Evolutionary conservation across 2,888 invertebrate genomes (phyloP).

Genomic region (Xylocampa areola): DNA sequence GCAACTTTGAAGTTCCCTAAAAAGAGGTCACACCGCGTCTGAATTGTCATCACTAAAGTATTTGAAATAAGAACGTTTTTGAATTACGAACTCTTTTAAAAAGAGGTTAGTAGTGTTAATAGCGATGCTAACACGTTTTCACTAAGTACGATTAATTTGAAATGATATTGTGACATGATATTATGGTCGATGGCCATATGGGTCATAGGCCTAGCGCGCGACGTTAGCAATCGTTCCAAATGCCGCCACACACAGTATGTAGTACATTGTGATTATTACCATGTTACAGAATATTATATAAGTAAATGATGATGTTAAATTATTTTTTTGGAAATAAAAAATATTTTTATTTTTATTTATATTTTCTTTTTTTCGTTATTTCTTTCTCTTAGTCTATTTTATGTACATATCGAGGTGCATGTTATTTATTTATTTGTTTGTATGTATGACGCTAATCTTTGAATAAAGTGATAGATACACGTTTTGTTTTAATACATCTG

Average conservation of each 20-base stretch:
- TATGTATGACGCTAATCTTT: constrained; percentile 53
- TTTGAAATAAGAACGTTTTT: neutral
- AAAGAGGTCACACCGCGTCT: too few species aligned
- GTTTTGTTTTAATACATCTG: constrained; percentile 41
- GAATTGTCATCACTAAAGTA: neutral
- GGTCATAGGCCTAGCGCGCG: constrained; percentile 48
- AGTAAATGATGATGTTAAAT: constrained; percentile 73
- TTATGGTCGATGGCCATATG: constrained; percentile 22
- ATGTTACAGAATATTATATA: constrained; percentile 66
- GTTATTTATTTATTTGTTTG: constrained; percentile 49
- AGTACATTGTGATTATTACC: constrained; percentile 66
- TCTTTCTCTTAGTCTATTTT: constrained; percentile 11
- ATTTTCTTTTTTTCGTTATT: constrained; percentile 55
- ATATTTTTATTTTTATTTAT: constrained; percentile 68
- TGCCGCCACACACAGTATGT: constrained; percentile 64
- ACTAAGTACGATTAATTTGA: constrained; percentile 47
- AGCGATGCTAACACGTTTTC: constrained; percentile 26
- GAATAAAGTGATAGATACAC: constrained; percentile 61
- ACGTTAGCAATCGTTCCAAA: constrained; percentile 64
- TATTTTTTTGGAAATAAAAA: constrained; percentile 73
- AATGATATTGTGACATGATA: constrained; percentile 52
- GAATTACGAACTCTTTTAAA: constrained; percentile 2
- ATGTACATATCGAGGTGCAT: constrained; percentile 55
- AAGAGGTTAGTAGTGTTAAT: neutral
- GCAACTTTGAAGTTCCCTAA: neutral